Conservation (phyloP, 2,888 invertebrate species). For the Cephus nigrinus region DNA sequence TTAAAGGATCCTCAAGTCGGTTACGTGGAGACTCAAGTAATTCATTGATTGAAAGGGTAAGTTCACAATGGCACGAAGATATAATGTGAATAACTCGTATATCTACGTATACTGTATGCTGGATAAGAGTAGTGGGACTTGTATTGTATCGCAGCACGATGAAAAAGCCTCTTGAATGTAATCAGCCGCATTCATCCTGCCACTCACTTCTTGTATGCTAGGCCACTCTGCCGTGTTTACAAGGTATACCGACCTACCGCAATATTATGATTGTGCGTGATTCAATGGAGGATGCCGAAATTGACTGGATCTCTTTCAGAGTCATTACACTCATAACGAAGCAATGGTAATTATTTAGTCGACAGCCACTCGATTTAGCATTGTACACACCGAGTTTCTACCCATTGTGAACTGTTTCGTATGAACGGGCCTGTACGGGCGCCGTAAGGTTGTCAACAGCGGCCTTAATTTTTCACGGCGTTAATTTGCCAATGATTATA, state of each 20-base stretch:
- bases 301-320: too few relatives aligned
- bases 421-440: neutral
- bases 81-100: neutral
- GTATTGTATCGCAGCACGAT: too few relatives aligned
- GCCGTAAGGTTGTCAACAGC: constrained; percentile 8
- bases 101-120: too few relatives aligned
- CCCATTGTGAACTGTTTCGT: neutral
- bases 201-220: constrained; percentile 37
- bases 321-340: neutral
- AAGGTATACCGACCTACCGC: constrained; percentile 7
- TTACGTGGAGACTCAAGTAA: too few relatives aligned
- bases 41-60: too few relatives aligned
- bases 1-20: too few relatives aligned
- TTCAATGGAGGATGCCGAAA: neutral
- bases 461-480: constrained; percentile 11
- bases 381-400: neutral
- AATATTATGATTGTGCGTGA: neutral
- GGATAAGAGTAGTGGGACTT: too few relatives aligned
- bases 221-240: constrained; percentile 12
- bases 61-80: neutral
- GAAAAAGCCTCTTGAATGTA: constrained; percentile 38
- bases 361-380: neutral
- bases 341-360: neutral
- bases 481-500: constrained; percentile 12
- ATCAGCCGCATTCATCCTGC: constrained; percentile 44